phyloP scores from a whole-genome alignment of 2,888 invertebrate genomes.

The Pristionchus japonicus region DNA sequence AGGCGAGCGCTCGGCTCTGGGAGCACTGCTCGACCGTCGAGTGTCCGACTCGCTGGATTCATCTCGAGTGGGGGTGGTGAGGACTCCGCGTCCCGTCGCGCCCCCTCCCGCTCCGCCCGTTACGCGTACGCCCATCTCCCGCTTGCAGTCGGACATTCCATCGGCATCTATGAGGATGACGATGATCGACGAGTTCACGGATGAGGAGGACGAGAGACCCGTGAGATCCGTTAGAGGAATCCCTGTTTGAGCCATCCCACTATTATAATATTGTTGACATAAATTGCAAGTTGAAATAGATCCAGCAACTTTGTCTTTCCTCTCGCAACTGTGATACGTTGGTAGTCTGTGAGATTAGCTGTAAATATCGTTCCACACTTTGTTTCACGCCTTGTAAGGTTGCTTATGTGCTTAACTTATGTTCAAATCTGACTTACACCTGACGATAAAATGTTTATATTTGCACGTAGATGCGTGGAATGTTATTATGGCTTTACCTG shows the following conservation, averaged over 20 bases:
- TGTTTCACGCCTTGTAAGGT: not conserved
- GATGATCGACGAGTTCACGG: constrained; percentile 30
- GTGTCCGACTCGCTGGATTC: not conserved
- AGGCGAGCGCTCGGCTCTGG: not conserved
- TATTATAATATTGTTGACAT: not conserved
- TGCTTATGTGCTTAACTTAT: constrained; percentile 5
- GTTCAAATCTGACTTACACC: not conserved
- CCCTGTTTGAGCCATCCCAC: not conserved
- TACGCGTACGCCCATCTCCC: not conserved
- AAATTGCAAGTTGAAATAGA: not conserved
- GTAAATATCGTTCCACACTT: not conserved
- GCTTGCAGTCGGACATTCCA: constrained; percentile 16
- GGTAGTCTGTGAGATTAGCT: not conserved
- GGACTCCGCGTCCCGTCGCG: constrained; percentile 8
- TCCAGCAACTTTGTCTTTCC: not conserved
- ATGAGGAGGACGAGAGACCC: not conserved
- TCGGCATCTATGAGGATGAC: not conserved
- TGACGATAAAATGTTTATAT: not conserved
- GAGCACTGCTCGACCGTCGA: not conserved
- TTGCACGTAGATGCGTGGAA: not conserved
- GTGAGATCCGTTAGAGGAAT: not conserved
- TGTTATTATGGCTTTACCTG: not conserved
- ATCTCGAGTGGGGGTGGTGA: not conserved
- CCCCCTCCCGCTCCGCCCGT: constrained; percentile 3
- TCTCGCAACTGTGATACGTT: not conserved